Evolutionary conservation across 35 echinoderm and acorn worm genomes (phyloP).

Genomic region (Acanthaster planci): DNA sequence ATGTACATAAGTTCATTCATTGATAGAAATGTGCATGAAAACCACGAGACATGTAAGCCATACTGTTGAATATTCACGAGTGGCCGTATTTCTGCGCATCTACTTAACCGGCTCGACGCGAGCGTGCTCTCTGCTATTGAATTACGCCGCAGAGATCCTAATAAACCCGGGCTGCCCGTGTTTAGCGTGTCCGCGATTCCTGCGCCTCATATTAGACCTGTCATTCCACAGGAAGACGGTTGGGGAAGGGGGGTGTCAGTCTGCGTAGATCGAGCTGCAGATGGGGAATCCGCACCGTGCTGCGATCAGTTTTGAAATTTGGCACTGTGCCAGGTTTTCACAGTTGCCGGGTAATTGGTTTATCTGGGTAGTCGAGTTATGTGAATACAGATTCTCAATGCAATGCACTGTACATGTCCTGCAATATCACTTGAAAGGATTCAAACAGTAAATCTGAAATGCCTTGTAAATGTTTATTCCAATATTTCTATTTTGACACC

Average conservation of each 20-base stretch:
- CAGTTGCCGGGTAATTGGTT: conserved; percentile 8
- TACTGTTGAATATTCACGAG: conserved; percentile 10
- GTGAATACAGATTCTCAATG: too few relatives aligned
- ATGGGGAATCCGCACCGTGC: neutral
- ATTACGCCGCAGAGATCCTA: neutral
- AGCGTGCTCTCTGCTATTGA: neutral
- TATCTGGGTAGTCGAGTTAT: neutral
- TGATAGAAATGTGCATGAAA: neutral
- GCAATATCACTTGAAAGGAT: too few relatives aligned
- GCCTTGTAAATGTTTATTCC: too few relatives aligned
- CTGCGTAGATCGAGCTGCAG: neutral
- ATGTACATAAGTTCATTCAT: too few relatives aligned
- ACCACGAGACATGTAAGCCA: neutral
- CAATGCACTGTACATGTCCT: too few relatives aligned
- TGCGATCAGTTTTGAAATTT: neutral
- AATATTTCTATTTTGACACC: too few relatives aligned
- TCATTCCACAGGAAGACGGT: neutral
- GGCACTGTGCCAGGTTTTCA: neutral
- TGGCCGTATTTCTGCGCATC: conserved; percentile 7
- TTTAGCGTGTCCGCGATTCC: neutral
- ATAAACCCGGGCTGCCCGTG: neutral
- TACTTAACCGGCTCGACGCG: neutral
- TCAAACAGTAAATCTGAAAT: too few relatives aligned
- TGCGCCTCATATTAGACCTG: neutral
- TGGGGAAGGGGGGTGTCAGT: neutral